Base-by-base conservation (phyloP, 2,888 invertebrate genomes). In the Limnephilus marmoratus region DNA sequence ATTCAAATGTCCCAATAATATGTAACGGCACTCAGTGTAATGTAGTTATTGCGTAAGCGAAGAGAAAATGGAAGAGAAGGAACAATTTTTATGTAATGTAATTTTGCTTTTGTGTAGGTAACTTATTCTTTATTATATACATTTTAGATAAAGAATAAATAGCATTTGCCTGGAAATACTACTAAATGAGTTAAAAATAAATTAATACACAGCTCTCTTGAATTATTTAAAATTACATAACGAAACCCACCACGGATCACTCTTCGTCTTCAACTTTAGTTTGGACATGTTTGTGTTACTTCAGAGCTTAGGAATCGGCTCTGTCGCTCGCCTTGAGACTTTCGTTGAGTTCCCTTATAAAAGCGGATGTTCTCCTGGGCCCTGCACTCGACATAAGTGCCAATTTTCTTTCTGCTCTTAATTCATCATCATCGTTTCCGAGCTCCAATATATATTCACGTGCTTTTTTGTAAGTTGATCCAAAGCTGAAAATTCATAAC, bases 201-300 rank as follows among this genome's bases (percentile, higher is more conserved):
- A 34, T 24, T 34, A 81, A 68, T 29, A 85, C 29, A 49, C 13
- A 81, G 13, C 13, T 53, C 3, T n/a, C 13, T 13, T 37, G 31
- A 45, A 31, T 86, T 45, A 81, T 86, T 80, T 45, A 41, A 86
- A 41, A 80, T 91, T 86, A 85, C 85, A 45, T 86, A 86, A 80
- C 18, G 29, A 37, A 37, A 90, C 90, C 90, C 68, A 90, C 90
- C 90, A 34, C 15, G 29, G 31, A 15, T 90, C 90, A 85, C 37
- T 85, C 53, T 90, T 90, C 7, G n/a, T 31, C 68, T 90, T 90
- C 15, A 85, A 53, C 80, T 90, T 90, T 13, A 90, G 34, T 24
- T 90, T 90, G n/a, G 90, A 49, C 90, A 90, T 90, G n/a, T 53
- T 49, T 68, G 0, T 41, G 37, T 81, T 86, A 82, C 9, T 90